Conservation (phyloP, 2,797 vertebrate genomes). For the Lithobates sylvaticus region DNA sequence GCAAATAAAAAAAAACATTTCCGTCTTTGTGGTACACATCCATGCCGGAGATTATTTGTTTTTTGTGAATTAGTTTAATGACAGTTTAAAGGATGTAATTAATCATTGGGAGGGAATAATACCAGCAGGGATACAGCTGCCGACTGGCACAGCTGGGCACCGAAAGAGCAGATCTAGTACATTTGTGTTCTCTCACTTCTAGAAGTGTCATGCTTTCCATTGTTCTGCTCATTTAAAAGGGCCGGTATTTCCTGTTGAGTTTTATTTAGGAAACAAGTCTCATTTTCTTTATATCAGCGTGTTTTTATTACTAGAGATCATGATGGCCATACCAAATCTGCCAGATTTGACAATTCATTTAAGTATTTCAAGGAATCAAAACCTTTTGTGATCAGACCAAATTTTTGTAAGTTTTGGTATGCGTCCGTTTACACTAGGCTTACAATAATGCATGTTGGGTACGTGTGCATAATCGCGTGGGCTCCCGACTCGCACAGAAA, state of each 20-base stretch:
- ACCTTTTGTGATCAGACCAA: too few relatives aligned
- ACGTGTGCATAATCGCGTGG: too few relatives aligned
- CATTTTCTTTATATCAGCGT: neutral
- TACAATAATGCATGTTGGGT: too few relatives aligned
- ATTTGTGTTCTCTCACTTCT: slow-evolving; percentile 13
- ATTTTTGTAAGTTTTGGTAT: too few relatives aligned
- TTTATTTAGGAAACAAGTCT: neutral
- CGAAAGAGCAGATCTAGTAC: neutral
- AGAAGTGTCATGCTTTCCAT: neutral
- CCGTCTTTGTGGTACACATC: neutral
- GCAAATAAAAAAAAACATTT: neutral
- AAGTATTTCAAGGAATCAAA: too few relatives aligned
- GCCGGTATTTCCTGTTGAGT: neutral
- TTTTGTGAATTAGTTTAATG: slow-evolving; percentile 59
- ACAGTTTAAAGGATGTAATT: slow-evolving; percentile 57
- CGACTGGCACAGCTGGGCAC: slow-evolving; percentile 18
- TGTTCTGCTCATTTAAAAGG: neutral
- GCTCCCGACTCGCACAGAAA: too few relatives aligned
- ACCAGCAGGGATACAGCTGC: slow-evolving; percentile 50
- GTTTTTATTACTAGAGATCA: neutral
- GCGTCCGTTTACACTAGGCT: too few relatives aligned
- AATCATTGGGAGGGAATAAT: slow-evolving; percentile 45
- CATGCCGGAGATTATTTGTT: slow-evolving; percentile 38
- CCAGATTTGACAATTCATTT: too few relatives aligned
- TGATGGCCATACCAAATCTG: too few relatives aligned